These are phyloP conservation scores for Gonatopus flavifemur DNA, from an alignment of 1,140 invertebrate species.

Conservation along the genomic window DNA sequence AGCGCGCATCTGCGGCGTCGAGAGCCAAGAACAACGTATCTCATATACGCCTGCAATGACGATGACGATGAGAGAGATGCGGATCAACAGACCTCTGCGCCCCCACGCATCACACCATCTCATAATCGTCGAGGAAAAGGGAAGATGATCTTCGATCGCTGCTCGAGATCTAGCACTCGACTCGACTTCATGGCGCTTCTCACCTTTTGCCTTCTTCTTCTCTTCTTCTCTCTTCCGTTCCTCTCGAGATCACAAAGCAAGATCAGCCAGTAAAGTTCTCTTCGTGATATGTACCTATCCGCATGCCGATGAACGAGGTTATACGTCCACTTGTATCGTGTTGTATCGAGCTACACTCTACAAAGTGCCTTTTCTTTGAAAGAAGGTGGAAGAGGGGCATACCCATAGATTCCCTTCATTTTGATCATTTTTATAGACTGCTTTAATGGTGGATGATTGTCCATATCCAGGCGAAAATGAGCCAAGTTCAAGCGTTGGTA, in stretches of 20 bases:
- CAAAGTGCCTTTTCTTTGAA: too few species aligned
- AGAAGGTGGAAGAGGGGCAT: conserved; percentile 25
- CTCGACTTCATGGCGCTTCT: neutral
- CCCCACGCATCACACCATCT: conserved; percentile 16
- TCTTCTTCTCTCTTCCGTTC: neutral
- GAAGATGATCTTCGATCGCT: conserved; percentile 37
- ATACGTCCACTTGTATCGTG: neutral
- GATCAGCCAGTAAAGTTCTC: too few species aligned
- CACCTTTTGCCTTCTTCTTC: conserved; percentile 6
- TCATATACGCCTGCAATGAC: too few species aligned
- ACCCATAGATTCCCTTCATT: conserved; percentile 22
- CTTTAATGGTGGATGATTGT: conserved; percentile 47
- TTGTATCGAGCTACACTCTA: too few species aligned
- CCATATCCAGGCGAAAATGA: conserved; percentile 47
- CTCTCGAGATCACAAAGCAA: conserved; percentile 31
- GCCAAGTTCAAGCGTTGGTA: too few species aligned
- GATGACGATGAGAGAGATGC: neutral
- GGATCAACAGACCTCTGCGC: conserved; percentile 14
- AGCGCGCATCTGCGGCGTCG: too few species aligned
- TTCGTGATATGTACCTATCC: conserved; percentile 34
- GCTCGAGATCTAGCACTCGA: conserved; percentile 49
- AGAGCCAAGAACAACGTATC: conserved; percentile 18
- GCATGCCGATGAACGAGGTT: too few species aligned
- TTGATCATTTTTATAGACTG: conserved; percentile 42
- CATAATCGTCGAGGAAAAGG: conserved; percentile 20